Evolutionary conservation across 1,140 invertebrate species (phyloP).

Genomic region (Magallana gigas): DNA sequence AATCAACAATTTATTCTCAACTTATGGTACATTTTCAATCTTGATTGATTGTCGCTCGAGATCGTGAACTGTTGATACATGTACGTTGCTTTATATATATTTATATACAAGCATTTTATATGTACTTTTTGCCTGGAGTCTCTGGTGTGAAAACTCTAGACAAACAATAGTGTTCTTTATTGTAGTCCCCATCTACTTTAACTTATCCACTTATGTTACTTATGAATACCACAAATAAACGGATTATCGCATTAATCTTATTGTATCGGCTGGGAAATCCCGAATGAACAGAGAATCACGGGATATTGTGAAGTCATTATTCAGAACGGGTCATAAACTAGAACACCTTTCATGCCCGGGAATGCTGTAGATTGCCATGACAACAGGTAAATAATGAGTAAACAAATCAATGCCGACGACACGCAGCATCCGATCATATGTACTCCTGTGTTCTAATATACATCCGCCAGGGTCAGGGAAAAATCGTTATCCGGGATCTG

Average conservation of each 20-base stretch:
- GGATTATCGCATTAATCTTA: neutral
- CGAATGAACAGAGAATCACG: neutral
- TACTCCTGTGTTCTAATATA: no score
- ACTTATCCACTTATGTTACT: neutral
- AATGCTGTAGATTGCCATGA: neutral
- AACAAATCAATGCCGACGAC: conserved; percentile 10
- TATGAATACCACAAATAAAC: neutral
- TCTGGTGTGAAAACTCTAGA: no score
- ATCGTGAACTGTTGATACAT: no score
- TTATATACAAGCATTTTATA: no score
- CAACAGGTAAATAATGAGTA: conserved; percentile 9
- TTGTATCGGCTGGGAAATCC: neutral
- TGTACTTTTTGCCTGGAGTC: no score
- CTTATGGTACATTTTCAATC: no score
- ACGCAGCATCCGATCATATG: neutral
- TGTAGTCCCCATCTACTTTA: neutral
- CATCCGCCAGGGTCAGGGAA: neutral
- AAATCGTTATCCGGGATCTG: neutral
- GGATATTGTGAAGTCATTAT: neutral
- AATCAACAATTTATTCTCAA: no score
- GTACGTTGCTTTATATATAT: no score
- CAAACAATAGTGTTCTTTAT: no score
- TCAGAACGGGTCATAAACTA: neutral
- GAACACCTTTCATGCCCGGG: neutral
- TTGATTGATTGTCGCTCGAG: no score